Evolutionary conservation across 2,113 vertebrate species (phyloP), one percentile per base, ranked within the genome.

Genomic region (Ptychochromis oligacanthus): DNA sequence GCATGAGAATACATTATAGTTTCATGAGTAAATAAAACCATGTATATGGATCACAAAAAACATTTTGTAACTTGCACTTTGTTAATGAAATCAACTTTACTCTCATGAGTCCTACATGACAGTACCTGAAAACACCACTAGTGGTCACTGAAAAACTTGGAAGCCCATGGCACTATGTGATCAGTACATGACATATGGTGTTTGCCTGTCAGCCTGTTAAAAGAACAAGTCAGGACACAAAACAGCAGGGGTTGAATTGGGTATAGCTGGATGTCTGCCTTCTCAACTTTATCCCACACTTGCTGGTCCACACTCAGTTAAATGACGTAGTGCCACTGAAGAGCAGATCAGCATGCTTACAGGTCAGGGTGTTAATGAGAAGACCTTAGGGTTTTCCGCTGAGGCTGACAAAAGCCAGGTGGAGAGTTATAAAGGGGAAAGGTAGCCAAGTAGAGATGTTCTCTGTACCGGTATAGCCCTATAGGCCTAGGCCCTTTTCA

Each of bases 131-230:
- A 55, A 18, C 38, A 58, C 82, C 93, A 72, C 80, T 85, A 87
- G 87, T 70, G 58, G 86, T 87, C 91, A 87, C 75, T 62, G 57
- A 54, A 26, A n/a, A 61, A 26, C 79, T 62, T 52, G 12, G 38
- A 75, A 62, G 70, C 80, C 76, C 20, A 90, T 87, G 79, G 80
- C 58, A 36, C 75, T 59, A 9, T 81, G 88, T 77, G 79, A 87
- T 85, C 87, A 57, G 80, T 64, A 83, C 34, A 38, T 84, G 93
- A 59, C 94, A 93, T 92, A 87, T 93, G 94, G 93, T 89, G 88
- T 91, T 85, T 88, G 79, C 87, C 77, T 2, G 62, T 82, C 28
- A 78, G 65, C 57, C 7, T 55, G 78, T 67, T 46, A 87, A 75
- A 58, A 6, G 81, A 81, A 86, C 46, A 89, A 82, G 77, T 70